A percentile compares a stretch with the other conserved stretches of the same genome.
Evolutionary conservation across 2,113 vertebrate species (phyloP).

Genomic region (Plecotus auritus): DNA sequence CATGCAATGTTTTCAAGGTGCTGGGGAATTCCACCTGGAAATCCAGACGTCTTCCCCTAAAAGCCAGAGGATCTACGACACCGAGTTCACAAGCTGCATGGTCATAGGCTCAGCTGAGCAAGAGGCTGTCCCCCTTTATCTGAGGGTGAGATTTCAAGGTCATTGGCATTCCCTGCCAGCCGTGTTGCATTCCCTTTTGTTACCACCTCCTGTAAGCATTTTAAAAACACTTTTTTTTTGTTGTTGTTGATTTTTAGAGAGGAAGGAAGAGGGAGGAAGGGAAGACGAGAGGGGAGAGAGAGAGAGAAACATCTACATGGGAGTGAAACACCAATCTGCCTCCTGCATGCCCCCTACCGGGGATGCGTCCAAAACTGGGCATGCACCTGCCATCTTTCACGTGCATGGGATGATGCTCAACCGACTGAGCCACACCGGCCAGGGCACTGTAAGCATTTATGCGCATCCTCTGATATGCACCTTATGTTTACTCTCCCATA

Average conservation of each 20-base stretch:
- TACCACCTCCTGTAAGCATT: background rate
- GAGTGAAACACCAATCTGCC: no score
- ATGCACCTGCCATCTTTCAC: no score
- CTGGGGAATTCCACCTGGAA: background rate
- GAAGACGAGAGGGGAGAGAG: no score
- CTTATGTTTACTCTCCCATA: background rate
- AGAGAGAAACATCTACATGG: no score
- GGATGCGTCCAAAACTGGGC: no score
- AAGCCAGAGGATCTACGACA: background rate
- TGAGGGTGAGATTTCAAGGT: background rate
- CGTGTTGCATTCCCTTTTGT: background rate
- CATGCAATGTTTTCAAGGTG: background rate
- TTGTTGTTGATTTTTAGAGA: no score
- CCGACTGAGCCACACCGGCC: no score
- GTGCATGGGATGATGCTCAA: no score
- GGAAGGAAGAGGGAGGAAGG: no score
- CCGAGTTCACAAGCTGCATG: no score
- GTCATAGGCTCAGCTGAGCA: background rate
- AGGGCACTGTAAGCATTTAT: background rate
- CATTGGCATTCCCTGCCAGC: background rate
- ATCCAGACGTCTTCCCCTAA: background rate
- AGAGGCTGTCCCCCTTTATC: background rate
- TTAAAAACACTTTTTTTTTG: no score
- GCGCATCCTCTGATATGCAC: background rate
- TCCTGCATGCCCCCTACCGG: no score